Percentiles rank a stretch among this genome's conserved stretches.
Evolutionary conservation across 2,113 vertebrate genomes (phyloP).

Genomic region (Ia io): DNA sequence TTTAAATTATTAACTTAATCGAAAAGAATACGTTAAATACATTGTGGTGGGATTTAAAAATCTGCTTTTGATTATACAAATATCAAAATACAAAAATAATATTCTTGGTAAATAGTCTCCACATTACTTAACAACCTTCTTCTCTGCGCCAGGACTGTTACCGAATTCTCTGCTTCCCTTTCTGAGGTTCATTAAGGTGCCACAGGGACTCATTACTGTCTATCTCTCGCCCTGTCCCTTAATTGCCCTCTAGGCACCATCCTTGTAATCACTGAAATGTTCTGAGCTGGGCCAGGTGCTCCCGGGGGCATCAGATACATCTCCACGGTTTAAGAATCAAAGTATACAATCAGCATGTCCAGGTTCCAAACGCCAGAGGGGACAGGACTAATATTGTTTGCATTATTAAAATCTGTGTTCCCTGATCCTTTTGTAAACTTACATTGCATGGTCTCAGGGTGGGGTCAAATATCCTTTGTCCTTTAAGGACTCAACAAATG

Average conservation of each 20-base stretch:
- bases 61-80: constrained; percentile 27
- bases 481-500: constrained; percentile 45
- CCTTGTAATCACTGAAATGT: constrained; percentile 76
- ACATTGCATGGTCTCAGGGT: constrained; percentile 43
- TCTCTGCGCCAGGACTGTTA: constrained; percentile 68
- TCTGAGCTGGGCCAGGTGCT: constrained; percentile 79
- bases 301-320: constrained; percentile 68
- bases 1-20: constrained; percentile 42
- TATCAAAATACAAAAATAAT: constrained; percentile 28
- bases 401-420: constrained; percentile 79
- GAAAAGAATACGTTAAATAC: constrained; percentile 56
- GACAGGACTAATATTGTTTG: constrained; percentile 73
- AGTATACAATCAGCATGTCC: constrained; percentile 73
- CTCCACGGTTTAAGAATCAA: constrained; percentile 71
- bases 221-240: constrained; percentile 85
- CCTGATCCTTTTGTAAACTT: constrained; percentile 73
- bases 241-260: constrained; percentile 89
- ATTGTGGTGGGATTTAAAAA: not conserved
- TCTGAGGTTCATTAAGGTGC: constrained; percentile 85
- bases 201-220: constrained; percentile 85
- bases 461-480: constrained; percentile 76
- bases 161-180: constrained; percentile 78
- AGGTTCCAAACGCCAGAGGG: constrained; percentile 43
- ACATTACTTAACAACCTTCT: constrained; percentile 47
- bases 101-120: constrained; percentile 40